A percentile compares a stretch with the other conserved stretches of the same genome.
phyloP scores from a whole-genome alignment of 1,140 invertebrate genomes.

The Magallana ariakensis region DNA sequence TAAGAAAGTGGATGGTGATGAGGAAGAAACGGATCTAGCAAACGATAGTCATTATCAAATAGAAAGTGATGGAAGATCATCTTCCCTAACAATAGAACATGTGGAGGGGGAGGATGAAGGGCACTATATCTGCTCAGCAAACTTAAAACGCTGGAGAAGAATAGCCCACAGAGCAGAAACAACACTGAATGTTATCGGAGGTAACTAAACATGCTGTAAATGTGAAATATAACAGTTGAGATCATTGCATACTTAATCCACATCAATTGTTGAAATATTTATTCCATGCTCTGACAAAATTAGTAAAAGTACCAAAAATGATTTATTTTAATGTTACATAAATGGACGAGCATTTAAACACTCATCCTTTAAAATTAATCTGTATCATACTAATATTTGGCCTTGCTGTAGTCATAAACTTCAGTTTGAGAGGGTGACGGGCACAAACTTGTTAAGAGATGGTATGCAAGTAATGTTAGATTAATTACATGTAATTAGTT shows the following conservation, averaged over 20 bases:
- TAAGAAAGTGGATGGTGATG: background rate
- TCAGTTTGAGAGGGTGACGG: too few species aligned
- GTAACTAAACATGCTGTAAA: background rate
- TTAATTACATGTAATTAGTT: too few species aligned
- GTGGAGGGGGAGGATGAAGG: background rate
- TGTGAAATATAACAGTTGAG: too few species aligned
- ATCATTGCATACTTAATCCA: too few species aligned
- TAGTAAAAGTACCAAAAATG: background rate
- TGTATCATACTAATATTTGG: too few species aligned
- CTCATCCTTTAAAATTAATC: too few species aligned
- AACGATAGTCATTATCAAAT: background rate
- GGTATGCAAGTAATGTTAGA: too few species aligned
- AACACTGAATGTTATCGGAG: background rate
- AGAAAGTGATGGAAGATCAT: background rate
- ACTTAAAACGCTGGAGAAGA: slow-evolving; percentile 13
- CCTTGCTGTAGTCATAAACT: too few species aligned
- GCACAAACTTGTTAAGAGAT: too few species aligned
- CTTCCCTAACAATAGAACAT: background rate
- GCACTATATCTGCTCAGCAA: background rate
- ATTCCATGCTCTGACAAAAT: background rate
- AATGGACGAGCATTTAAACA: background rate
- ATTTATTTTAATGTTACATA: background rate
- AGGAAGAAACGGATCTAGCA: background rate
- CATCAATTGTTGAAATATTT: background rate
- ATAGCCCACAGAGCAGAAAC: background rate